Evolutionary conservation across 2,113 vertebrate species (phyloP).

Genomic region (Epinephelus fuscoguttatus): DNA sequence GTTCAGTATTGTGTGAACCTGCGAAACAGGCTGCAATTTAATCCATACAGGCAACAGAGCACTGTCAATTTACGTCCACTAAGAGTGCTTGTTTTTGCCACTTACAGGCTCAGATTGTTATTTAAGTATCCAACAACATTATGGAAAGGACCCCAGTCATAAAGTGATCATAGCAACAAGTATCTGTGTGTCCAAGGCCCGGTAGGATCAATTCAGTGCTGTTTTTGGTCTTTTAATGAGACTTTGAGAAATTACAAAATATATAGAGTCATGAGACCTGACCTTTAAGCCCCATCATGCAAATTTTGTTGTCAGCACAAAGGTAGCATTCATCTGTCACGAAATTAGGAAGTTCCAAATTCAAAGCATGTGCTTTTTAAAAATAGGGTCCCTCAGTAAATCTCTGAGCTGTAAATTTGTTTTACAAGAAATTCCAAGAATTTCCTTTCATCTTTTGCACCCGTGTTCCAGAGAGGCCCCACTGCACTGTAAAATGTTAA

Average conservation of each 20-base stretch:
- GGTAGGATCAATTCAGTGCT: background rate
- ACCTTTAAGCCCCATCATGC: background rate
- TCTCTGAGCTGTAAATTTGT: background rate
- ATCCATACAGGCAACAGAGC: too few species aligned
- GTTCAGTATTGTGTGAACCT: too few species aligned
- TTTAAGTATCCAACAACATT: too few species aligned
- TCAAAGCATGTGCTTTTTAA: background rate
- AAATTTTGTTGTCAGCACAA: background rate
- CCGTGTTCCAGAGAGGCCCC: background rate
- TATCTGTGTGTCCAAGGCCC: too few species aligned
- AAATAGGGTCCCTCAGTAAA: background rate
- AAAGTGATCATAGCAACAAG: too few species aligned
- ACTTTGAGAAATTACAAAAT: background rate
- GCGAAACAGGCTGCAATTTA: too few species aligned
- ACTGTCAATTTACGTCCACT: too few species aligned
- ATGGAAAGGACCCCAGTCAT: too few species aligned
- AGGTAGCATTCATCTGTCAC: background rate
- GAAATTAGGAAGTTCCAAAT: too few species aligned
- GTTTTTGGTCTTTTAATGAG: background rate
- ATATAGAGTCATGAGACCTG: background rate
- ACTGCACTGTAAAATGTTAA: background rate
- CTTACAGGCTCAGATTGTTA: too few species aligned
- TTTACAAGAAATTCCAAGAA: constrained; percentile 31
- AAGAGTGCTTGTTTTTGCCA: too few species aligned
- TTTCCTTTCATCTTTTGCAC: constrained; percentile 2